phyloP scores from a whole-genome alignment of 1,140 invertebrate genomes.

The Fopius arisanus region DNA sequence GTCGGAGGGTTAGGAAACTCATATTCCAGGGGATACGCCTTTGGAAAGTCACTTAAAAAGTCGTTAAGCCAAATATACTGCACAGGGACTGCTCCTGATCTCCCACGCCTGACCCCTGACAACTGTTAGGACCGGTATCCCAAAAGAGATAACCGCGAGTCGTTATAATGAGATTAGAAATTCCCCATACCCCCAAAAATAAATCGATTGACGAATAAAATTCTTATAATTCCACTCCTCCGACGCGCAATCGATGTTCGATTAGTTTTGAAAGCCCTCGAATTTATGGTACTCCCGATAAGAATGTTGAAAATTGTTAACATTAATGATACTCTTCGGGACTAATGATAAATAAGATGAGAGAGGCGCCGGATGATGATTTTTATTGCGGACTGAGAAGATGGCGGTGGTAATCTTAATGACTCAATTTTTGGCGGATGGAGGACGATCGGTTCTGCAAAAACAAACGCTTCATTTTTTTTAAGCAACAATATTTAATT shows the following conservation, averaged over 20 bases:
- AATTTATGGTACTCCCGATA: background rate
- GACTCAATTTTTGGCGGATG: no score
- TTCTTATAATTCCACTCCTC: background rate
- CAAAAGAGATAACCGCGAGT: background rate
- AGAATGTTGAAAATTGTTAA: background rate
- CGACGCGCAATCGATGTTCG: background rate
- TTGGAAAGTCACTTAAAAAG: slow-evolving; percentile 56
- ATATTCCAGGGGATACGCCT: slow-evolving; percentile 17
- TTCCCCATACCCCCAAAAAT: background rate
- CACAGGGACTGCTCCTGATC: slow-evolving; percentile 11
- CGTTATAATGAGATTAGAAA: slow-evolving; percentile 4
- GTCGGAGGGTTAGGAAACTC: slow-evolving; percentile 46
- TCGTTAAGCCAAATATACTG: slow-evolving; percentile 45
- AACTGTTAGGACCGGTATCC: slow-evolving; percentile 9
- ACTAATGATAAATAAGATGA: no score
- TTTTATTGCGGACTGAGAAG: no score
- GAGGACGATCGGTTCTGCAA: no score
- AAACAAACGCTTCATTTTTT: no score
- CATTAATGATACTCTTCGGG: no score
- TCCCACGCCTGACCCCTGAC: slow-evolving; percentile 28
- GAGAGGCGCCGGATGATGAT: no score
- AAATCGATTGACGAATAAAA: background rate
- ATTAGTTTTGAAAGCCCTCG: background rate
- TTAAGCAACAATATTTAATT: background rate
- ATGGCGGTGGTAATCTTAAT: no score